These are phyloP conservation scores for Spheniscus mendiculus DNA, from an alignment of 2,113 vertebrate genomes.

Conservation along the genomic window DNA sequence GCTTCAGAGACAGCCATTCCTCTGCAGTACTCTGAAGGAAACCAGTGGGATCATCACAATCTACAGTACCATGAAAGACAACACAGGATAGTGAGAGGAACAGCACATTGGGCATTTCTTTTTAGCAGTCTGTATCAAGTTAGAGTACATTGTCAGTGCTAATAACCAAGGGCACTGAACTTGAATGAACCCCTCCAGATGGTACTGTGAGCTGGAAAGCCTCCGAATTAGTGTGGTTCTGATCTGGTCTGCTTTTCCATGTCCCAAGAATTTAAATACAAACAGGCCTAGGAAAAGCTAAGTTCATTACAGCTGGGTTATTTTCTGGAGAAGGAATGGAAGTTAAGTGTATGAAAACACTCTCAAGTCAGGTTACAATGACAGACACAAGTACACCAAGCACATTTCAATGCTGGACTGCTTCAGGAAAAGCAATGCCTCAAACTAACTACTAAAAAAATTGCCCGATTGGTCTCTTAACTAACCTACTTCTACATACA, in stretches of 20 bases:
- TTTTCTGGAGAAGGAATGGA: conserved; percentile 5
- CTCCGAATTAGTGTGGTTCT: conserved; percentile 51
- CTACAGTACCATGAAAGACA: background rate
- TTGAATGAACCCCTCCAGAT: conserved; percentile 64
- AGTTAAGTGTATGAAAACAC: background rate
- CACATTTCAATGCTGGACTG: background rate
- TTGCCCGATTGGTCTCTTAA: background rate
- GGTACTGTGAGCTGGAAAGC: conserved; percentile 51
- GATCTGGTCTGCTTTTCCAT: conserved; percentile 5
- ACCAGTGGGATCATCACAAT: background rate
- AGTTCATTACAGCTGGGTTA: conserved; percentile 45
- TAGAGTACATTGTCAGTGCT: background rate
- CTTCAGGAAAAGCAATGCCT: background rate
- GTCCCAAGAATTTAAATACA: conserved; percentile 40
- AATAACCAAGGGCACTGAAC: conserved; percentile 49
- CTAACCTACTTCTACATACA: background rate
- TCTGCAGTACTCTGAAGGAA: background rate
- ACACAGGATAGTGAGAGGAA: background rate
- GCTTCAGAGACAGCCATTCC: background rate
- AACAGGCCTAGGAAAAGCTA: conserved; percentile 23
- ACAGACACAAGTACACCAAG: background rate
- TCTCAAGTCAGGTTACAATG: background rate
- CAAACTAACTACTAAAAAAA: background rate
- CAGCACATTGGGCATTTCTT: background rate
- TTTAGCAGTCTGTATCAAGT: conserved; percentile 5